A percentile compares a stretch with the other conserved stretches of the same genome.
These are phyloP conservation scores for Drosophila asahinai DNA, from an alignment of 1,140 invertebrate species.

Conservation along the genomic window DNA sequence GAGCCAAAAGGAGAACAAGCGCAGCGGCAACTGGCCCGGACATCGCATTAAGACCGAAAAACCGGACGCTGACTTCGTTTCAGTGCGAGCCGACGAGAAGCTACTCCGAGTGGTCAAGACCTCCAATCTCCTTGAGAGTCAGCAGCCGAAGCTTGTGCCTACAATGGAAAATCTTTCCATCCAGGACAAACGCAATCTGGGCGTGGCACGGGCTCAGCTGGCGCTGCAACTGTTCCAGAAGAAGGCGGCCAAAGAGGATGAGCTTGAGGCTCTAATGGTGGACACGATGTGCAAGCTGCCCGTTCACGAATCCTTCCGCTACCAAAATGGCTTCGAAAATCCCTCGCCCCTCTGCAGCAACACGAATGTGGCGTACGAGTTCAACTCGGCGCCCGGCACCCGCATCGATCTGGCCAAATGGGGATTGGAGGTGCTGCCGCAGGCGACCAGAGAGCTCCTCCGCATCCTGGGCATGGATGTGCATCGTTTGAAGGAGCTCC, in stretches of 20 bases:
- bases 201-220: slow-evolving; percentile 25
- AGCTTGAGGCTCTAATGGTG: slow-evolving; percentile 48
- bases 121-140: slow-evolving; percentile 12
- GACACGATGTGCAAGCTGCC: slow-evolving; percentile 55
- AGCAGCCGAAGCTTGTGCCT: not conserved
- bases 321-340: slow-evolving; percentile 46
- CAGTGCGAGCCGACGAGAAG: slow-evolving; percentile 6
- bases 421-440: slow-evolving; percentile 53
- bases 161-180: not conserved
- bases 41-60: not conserved
- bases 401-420: slow-evolving; percentile 51
- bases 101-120: slow-evolving; percentile 14
- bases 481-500: slow-evolving; percentile 34
- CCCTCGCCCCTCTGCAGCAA: slow-evolving; percentile 64
- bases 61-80: slow-evolving; percentile 2
- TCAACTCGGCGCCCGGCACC: slow-evolving; percentile 51
- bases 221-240: slow-evolving; percentile 14
- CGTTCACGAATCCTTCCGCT: slow-evolving; percentile 11
- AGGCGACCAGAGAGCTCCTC: slow-evolving; percentile 34
- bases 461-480: slow-evolving; percentile 50
- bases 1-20: slow-evolving; percentile 10
- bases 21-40: not conserved
- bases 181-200: slow-evolving; percentile 31
- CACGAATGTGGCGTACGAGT: slow-evolving; percentile 61
- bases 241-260: slow-evolving; percentile 9